Evolutionary conservation across 2,797 vertebrate genomes (phyloP).

Genomic region (Peromyscus attwateri): DNA sequence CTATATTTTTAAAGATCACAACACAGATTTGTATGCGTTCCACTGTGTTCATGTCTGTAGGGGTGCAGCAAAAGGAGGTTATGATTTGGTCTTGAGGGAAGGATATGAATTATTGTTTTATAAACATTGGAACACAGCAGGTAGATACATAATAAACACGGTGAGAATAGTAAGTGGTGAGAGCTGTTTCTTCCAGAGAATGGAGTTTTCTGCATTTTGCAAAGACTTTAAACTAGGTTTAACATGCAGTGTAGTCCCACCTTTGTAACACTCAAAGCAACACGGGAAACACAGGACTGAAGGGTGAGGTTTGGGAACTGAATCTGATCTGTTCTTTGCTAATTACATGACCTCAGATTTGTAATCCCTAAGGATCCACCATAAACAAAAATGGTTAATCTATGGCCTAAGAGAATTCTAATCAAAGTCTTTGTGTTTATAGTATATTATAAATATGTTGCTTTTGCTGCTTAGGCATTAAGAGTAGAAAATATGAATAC

Average conservation of each 20-base stretch:
- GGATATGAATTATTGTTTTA: neutral
- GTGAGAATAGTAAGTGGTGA: neutral
- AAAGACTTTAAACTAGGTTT: neutral
- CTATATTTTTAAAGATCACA: slow-evolving; percentile 6
- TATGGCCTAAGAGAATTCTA: neutral
- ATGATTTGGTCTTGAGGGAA: neutral
- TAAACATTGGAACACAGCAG: neutral
- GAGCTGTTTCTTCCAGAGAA: neutral
- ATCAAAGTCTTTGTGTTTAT: neutral
- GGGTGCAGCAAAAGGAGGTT: neutral
- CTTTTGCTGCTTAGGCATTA: slow-evolving; percentile 44
- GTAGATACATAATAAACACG: slow-evolving; percentile 41
- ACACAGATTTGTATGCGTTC: neutral
- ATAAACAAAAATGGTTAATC: neutral
- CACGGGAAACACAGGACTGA: neutral
- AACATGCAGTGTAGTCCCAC: neutral
- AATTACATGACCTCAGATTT: neutral
- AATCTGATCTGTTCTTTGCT: neutral
- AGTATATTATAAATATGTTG: neutral
- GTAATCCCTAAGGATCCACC: neutral
- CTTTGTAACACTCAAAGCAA: slow-evolving; percentile 16
- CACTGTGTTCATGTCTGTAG: neutral
- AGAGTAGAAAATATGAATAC: neutral
- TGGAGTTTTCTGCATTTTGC: neutral
- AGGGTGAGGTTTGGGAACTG: neutral